Evolutionary conservation across 1,140 invertebrate genomes (phyloP).

Genomic region (Samia ricini): DNA sequence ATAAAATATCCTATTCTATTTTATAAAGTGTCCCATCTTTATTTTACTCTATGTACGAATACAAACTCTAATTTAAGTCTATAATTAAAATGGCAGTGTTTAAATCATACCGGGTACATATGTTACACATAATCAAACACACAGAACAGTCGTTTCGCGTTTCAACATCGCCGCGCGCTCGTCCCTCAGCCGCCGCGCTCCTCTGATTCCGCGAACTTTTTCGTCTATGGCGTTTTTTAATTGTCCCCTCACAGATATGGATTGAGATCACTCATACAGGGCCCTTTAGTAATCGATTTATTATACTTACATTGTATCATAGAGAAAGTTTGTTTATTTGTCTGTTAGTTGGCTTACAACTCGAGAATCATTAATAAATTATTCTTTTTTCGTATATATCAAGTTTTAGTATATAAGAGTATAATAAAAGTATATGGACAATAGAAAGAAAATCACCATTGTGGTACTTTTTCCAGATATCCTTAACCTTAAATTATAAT

Average conservation of each 20-base stretch:
- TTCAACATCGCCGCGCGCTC: not conserved
- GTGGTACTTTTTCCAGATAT: no score
- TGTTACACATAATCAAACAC: not conserved
- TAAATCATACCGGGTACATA: constrained; percentile 3
- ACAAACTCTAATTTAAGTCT: constrained; percentile 6
- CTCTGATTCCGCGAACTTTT: not conserved
- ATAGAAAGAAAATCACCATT: no score
- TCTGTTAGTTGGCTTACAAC: no score
- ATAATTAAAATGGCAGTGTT: constrained; percentile 3
- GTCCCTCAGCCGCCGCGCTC: not conserved
- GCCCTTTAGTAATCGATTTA: not conserved
- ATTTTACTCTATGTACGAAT: constrained; percentile 4
- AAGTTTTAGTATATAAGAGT: no score
- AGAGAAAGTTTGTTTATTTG: no score
- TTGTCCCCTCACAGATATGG: not conserved
- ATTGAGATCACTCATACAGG: not conserved
- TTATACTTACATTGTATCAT: no score
- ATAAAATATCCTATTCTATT: no score
- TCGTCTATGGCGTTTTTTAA: constrained; percentile 7
- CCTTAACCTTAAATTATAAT: no score
- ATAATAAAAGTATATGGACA: no score
- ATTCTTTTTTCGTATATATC: no score
- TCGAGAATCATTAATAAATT: no score
- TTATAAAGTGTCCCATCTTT: not conserved
- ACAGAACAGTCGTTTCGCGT: not conserved